phyloP scores from a whole-genome alignment of 2,888 invertebrate species.

The Halictus ligatus region DNA sequence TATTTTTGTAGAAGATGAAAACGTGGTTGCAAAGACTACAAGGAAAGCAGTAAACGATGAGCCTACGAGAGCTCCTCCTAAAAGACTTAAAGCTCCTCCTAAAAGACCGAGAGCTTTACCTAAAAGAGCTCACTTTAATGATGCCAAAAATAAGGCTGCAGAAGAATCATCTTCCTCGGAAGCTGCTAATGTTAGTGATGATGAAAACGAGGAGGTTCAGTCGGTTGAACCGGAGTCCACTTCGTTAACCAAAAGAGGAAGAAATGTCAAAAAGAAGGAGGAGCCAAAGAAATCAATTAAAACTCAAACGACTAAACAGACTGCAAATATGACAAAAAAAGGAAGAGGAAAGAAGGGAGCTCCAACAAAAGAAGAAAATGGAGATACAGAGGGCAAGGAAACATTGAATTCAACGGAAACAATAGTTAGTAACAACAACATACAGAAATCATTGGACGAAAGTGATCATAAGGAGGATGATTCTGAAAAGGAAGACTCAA shows the following conservation, averaged over 20 bases:
- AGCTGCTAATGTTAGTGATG: constrained; percentile 2
- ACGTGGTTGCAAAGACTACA: background rate
- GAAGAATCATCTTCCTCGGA: constrained; percentile 23
- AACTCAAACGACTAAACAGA: constrained; percentile 25
- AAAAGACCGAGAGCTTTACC: constrained; percentile 29
- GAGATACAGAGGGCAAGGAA: constrained; percentile 23
- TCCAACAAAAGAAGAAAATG: constrained; percentile 26
- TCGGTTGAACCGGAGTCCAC: constrained; percentile 10
- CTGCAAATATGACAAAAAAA: constrained; percentile 10
- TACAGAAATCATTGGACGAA: constrained; percentile 19
- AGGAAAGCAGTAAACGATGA: constrained; percentile 11
- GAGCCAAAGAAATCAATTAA: constrained; percentile 28
- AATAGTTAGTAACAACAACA: constrained; percentile 23
- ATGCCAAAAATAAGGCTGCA: background rate
- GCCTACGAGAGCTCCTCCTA: constrained; percentile 21
- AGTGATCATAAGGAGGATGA: constrained; percentile 6
- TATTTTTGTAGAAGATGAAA: constrained; percentile 1
- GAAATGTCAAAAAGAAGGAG: constrained; percentile 39
- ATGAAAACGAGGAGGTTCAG: constrained; percentile 21
- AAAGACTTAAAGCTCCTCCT: constrained; percentile 28
- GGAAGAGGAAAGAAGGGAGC: constrained; percentile 30
- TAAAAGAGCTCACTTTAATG: background rate
- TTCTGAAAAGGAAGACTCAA: constrained; percentile 6
- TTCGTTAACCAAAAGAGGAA: constrained; percentile 35
- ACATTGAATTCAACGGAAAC: constrained; percentile 11